These are phyloP conservation scores for Euleptes europaea DNA, from an alignment of 2,113 vertebrate species.

Conservation along the genomic window DNA sequence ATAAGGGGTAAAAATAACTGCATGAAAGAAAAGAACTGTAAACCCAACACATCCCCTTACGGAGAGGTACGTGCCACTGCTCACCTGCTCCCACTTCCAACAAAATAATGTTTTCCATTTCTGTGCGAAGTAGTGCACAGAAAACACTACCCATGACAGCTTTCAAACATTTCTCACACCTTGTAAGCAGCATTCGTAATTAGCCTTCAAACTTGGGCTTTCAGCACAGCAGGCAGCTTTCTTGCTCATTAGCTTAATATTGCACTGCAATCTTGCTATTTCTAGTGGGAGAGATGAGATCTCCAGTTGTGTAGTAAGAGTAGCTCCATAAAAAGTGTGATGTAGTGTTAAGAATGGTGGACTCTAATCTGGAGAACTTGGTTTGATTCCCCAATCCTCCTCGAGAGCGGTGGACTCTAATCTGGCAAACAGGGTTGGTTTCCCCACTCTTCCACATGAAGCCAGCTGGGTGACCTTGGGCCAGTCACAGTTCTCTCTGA, in stretches of 20 bases:
- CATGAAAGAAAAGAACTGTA: not conserved
- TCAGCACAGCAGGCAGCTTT: not conserved
- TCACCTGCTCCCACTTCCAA: not conserved
- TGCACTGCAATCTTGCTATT: not conserved
- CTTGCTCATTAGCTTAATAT: not conserved
- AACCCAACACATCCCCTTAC: not conserved
- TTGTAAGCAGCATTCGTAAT: not conserved
- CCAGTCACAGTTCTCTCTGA: no score
- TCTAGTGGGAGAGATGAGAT: not conserved
- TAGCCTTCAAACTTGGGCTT: not conserved
- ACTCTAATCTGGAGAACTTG: no score
- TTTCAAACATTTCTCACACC: not conserved
- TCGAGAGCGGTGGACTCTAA: no score
- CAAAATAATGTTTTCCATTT: not conserved
- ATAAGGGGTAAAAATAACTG: not conserved
- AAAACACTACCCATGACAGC: fast-evolving
- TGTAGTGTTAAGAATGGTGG: no score
- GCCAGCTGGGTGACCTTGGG: no score
- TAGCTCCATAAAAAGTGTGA: not conserved
- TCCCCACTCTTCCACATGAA: no score
- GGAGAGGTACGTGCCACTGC: no score
- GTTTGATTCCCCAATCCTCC: no score
- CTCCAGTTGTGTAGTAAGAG: not conserved
- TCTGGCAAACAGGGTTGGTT: no score
- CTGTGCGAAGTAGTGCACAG: not conserved